These are phyloP conservation scores for Chelmon rostratus DNA, from an alignment of 2,797 vertebrate genomes.

Conservation along the genomic window DNA sequence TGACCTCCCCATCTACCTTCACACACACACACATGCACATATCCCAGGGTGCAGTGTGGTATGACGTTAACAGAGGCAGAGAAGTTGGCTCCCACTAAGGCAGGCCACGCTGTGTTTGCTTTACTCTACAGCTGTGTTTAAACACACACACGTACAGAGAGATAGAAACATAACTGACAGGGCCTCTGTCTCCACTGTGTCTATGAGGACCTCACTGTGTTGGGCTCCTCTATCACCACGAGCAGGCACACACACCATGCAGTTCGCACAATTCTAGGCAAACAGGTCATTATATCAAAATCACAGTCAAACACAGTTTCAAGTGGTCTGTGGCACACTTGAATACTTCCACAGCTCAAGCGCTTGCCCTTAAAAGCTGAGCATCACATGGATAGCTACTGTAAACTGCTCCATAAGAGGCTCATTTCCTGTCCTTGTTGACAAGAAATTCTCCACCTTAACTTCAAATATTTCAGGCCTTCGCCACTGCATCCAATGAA, in stretches of 20 bases:
- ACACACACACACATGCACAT: not conserved
- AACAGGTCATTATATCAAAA: conserved; percentile 62
- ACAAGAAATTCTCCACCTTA: not conserved
- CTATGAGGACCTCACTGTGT: conserved; percentile 62
- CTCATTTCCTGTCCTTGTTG: conserved; percentile 14
- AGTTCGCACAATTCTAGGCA: conserved; percentile 40
- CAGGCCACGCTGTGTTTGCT: conserved; percentile 49
- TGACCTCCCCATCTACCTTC: not conserved
- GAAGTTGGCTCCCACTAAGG: conserved; percentile 38
- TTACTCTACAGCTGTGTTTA: conserved; percentile 68
- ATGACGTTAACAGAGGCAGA: conserved; percentile 34
- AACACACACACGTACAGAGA: conserved; percentile 49
- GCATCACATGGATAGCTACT: conserved; percentile 3
- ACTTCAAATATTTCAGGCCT: not conserved
- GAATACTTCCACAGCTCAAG: conserved; percentile 8
- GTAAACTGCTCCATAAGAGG: not conserved
- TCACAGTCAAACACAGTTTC: conserved; percentile 48
- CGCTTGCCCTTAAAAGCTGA: conserved; percentile 6
- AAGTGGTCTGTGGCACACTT: conserved; percentile 28
- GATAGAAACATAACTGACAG: conserved; percentile 55
- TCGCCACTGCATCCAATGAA: not conserved
- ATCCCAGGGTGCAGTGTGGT: conserved; percentile 41
- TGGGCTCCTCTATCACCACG: conserved; percentile 63
- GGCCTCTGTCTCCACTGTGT: conserved; percentile 70
- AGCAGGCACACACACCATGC: conserved; percentile 42